These are phyloP conservation scores for Cheilosia variabilis DNA, from an alignment of 2,888 invertebrate genomes.

Conservation along the genomic window DNA sequence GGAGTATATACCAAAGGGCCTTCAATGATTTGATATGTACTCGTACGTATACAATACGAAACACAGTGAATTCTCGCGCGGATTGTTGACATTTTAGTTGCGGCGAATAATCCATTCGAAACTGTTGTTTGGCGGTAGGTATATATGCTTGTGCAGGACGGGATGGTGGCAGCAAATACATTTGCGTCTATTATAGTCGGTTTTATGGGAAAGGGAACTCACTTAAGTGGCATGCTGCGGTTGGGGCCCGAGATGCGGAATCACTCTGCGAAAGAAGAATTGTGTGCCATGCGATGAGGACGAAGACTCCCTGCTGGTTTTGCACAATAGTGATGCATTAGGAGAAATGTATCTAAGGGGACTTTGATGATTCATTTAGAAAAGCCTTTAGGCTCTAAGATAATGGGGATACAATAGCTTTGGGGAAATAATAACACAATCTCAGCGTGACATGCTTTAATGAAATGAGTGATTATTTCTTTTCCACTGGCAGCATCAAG, in stretches of 20 bases:
- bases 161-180: slow-evolving; percentile 33
- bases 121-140: slow-evolving; percentile 30
- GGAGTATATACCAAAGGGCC: slow-evolving; percentile 32
- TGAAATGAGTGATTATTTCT: slow-evolving; percentile 59
- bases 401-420: slow-evolving; percentile 41
- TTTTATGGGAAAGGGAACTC: slow-evolving; percentile 58
- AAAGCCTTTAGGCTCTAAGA: slow-evolving; percentile 39
- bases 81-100: slow-evolving; percentile 50
- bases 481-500: slow-evolving; percentile 3
- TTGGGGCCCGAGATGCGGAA: slow-evolving; percentile 30
- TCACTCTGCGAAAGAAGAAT: slow-evolving; percentile 32
- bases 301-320: slow-evolving; percentile 33
- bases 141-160: not conserved
- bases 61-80: slow-evolving; percentile 1
- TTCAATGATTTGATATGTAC: slow-evolving; percentile 4
- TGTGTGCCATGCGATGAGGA: slow-evolving; percentile 23
- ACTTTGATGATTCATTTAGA: slow-evolving; percentile 52
- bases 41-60: not conserved
- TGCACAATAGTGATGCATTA: slow-evolving; percentile 55
- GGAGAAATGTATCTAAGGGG: slow-evolving; percentile 28
- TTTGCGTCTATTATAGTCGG: slow-evolving; percentile 62
- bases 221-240: slow-evolving; percentile 62
- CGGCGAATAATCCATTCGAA: slow-evolving; percentile 65
- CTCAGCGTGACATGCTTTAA: slow-evolving; percentile 55
- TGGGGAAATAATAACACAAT: slow-evolving; percentile 37